Conservation (phyloP, 2,113 vertebrate genomes). For the Epinephelus lanceolatus region DNA sequence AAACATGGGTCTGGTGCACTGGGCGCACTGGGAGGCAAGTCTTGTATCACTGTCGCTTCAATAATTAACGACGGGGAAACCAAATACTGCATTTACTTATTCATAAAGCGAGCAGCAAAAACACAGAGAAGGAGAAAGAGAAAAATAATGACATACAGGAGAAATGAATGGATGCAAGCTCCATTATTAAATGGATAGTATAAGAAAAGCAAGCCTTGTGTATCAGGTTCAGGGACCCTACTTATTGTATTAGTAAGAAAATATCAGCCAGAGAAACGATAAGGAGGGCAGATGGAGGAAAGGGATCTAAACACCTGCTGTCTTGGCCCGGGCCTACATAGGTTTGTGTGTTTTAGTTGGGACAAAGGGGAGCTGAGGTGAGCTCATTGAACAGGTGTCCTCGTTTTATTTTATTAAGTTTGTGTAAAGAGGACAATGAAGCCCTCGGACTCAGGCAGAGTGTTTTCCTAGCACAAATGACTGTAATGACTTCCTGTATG, state of each 20-base stretch:
- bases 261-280: conserved; percentile 51
- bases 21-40: conserved; percentile 83
- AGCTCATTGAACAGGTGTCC: conserved; percentile 67
- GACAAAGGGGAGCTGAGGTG: conserved; percentile 58
- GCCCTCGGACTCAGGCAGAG: neutral
- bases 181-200: conserved; percentile 55
- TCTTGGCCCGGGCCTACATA: conserved; percentile 31
- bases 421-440: conserved; percentile 17
- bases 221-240: conserved; percentile 45
- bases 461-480: conserved; percentile 1
- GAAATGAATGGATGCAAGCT: conserved; percentile 49
- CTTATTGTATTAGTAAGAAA: conserved; percentile 49
- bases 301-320: conserved; percentile 62
- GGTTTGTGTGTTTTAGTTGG: conserved; percentile 47
- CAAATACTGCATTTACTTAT: conserved; percentile 86
- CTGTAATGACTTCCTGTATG: neutral
- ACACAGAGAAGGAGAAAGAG: conserved; percentile 47
- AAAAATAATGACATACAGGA: conserved; percentile 63
- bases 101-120: conserved; percentile 81
- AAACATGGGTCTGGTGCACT: conserved; percentile 82
- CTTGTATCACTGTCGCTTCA: conserved; percentile 87
- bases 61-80: conserved; percentile 86
- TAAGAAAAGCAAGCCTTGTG: conserved; percentile 43
- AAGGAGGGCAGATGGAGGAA: conserved; percentile 45
- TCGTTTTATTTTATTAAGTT: conserved; percentile 50